Evolutionary conservation across 2,113 vertebrate genomes (phyloP).

Genomic region (Rhadina sibilatrix): DNA sequence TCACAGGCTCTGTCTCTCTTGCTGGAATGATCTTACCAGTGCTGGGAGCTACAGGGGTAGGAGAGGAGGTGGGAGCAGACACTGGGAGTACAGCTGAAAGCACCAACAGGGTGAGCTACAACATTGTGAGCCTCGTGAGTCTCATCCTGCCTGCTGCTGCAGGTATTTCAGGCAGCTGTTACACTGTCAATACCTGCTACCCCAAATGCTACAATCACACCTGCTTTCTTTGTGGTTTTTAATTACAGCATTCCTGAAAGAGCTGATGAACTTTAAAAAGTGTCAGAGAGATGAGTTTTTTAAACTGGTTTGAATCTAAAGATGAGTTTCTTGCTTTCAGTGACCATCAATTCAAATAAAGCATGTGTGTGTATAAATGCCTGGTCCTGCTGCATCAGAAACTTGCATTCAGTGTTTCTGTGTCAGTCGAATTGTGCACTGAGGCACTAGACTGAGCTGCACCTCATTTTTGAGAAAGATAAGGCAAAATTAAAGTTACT

Average conservation of each 20-base stretch:
- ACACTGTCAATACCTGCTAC: background rate
- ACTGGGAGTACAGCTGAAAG: background rate
- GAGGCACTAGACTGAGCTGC: background rate
- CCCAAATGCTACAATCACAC: background rate
- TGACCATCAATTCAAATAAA: background rate
- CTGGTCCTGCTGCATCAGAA: background rate
- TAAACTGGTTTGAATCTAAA: background rate
- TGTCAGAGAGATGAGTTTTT: background rate
- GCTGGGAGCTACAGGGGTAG: background rate
- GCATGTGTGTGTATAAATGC: background rate
- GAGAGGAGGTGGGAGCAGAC: background rate
- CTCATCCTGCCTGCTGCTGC: background rate
- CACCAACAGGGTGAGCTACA: accelerated
- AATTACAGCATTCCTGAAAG: background rate
- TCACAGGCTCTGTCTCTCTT: background rate
- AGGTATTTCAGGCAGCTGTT: background rate
- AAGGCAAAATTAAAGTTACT: background rate
- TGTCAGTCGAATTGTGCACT: background rate
- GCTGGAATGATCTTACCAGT: background rate
- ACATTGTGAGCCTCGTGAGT: accelerated
- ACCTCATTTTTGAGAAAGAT: background rate
- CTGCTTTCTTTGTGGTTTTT: background rate
- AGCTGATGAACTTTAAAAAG: background rate
- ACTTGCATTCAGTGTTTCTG: background rate
- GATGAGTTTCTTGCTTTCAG: background rate